phyloP scores from a whole-genome alignment of 2,888 invertebrate genomes.

The Peribatodes rhomboidaria region DNA sequence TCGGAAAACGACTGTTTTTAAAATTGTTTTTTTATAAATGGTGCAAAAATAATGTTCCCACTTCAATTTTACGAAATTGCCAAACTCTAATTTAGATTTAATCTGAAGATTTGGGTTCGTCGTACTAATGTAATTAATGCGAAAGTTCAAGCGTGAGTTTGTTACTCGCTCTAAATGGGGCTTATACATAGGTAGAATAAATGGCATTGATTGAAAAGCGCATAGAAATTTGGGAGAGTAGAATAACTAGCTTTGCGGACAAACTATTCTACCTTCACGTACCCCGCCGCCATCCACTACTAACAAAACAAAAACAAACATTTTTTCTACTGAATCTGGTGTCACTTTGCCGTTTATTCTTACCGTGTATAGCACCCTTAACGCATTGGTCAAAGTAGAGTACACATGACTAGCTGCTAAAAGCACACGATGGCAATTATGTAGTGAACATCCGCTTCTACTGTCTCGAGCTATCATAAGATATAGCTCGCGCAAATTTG shows the following conservation, averaged over 20 bases:
- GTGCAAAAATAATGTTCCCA: constrained; percentile 49
- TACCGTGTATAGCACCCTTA: too few species aligned
- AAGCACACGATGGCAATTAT: background rate
- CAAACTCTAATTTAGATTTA: constrained; percentile 40
- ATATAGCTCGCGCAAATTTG: background rate
- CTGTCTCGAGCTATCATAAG: too few species aligned
- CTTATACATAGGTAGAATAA: background rate
- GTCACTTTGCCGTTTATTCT: too few species aligned
- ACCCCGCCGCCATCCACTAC: too few species aligned
- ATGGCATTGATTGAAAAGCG: too few species aligned
- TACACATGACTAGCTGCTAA: background rate
- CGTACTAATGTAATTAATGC: background rate
- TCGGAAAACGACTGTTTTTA: constrained; percentile 55
- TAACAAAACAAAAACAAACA: too few species aligned
- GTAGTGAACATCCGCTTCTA: too few species aligned
- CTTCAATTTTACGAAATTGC: constrained; percentile 27
- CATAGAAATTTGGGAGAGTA: too few species aligned
- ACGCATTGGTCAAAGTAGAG: background rate
- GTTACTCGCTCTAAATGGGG: background rate
- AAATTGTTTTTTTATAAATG: constrained; percentile 50
- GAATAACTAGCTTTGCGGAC: too few species aligned
- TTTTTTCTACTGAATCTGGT: too few species aligned
- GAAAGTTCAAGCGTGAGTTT: background rate
- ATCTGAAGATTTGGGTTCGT: constrained; percentile 17
- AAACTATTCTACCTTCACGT: too few species aligned